A percentile compares a stretch with the other conserved stretches of the same genome.
Conservation (phyloP, 2,797 vertebrate genomes). For the Oceanodroma leucorhoa region DNA sequence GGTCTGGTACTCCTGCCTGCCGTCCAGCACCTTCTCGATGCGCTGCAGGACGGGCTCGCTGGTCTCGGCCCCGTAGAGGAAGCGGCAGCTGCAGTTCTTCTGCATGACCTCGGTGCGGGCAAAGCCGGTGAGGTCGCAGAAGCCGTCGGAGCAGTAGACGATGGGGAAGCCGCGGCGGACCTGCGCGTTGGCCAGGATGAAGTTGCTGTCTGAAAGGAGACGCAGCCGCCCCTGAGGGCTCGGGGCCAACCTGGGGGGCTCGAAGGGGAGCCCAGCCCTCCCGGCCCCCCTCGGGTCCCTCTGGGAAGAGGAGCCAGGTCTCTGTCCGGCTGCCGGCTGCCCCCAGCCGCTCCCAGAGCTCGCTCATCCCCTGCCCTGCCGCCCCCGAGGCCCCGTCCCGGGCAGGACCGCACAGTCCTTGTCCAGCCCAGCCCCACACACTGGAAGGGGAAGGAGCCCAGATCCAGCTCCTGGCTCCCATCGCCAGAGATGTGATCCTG, state of each 20-base stretch:
- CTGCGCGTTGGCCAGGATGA: slow-evolving; percentile 92
- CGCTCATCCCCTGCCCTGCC: too few species aligned
- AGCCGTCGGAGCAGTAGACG: slow-evolving; percentile 95
- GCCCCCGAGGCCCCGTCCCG: rapidly evolving
- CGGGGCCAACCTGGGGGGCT: too few species aligned
- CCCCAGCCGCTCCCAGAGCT: background rate
- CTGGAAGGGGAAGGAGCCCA: background rate
- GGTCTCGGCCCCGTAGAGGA: slow-evolving; percentile 90
- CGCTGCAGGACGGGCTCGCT: slow-evolving; percentile 82
- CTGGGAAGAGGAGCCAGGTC: background rate
- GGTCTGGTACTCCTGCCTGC: slow-evolving; percentile 87
- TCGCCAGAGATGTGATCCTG: background rate
- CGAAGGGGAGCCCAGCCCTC: background rate
- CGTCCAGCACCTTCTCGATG: slow-evolving; percentile 88
- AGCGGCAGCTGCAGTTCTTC: slow-evolving; percentile 90
- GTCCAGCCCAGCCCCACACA: background rate
- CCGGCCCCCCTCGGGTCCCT: rapidly evolving
- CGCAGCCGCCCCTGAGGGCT: background rate
- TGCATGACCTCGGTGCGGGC: slow-evolving; percentile 93
- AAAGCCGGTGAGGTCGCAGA: slow-evolving; percentile 92
- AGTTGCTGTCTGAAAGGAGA: slow-evolving; percentile 90
- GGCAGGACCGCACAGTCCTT: background rate
- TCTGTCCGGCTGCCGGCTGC: background rate
- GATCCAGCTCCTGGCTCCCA: background rate
- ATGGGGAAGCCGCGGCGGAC: slow-evolving; percentile 88